phyloP scores from a whole-genome alignment of 2,888 invertebrate species.

The Orthonevra nobilis region DNA sequence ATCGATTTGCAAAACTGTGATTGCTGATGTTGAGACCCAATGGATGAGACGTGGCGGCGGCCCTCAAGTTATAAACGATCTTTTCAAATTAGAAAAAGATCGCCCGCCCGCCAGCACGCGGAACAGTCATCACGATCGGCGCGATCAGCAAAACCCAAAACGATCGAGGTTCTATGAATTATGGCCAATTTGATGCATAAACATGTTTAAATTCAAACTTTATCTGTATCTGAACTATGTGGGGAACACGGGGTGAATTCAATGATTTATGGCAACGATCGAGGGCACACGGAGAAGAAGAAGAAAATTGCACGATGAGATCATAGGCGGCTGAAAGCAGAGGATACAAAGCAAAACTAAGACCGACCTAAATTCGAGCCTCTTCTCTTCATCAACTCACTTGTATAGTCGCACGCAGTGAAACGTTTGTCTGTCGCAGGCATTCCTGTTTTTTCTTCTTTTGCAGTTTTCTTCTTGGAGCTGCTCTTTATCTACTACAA shows the following conservation, averaged over 20 bases:
- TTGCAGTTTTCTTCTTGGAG: no score
- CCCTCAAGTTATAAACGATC: conserved; percentile 54
- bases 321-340: conserved; percentile 44
- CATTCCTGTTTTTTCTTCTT: no score
- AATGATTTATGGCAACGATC: conserved; percentile 33
- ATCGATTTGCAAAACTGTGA: conserved; percentile 25
- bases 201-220: conserved; percentile 35
- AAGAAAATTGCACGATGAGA: conserved; percentile 51
- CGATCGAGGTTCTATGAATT: conserved; percentile 44
- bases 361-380: conserved; percentile 60
- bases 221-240: conserved; percentile 18
- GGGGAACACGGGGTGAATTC: conserved; percentile 30
- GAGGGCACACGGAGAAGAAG: conserved; percentile 33
- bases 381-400: conserved; percentile 42
- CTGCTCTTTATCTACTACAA: conserved; percentile 54
- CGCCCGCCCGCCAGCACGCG: no score
- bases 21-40: conserved; percentile 4
- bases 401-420: conserved; percentile 36
- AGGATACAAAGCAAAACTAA: conserved; percentile 37
- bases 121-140: conserved; percentile 47
- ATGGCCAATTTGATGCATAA: conserved; percentile 64
- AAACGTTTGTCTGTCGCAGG: conserved; percentile 48
- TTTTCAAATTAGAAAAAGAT: conserved; percentile 40
- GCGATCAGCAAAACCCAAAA: background rate
- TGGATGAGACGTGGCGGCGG: background rate